Evolutionary conservation across 2,113 vertebrate genomes (phyloP), one percentile per base, ranked within the genome.

Genomic region (Rhineura floridana): DNA sequence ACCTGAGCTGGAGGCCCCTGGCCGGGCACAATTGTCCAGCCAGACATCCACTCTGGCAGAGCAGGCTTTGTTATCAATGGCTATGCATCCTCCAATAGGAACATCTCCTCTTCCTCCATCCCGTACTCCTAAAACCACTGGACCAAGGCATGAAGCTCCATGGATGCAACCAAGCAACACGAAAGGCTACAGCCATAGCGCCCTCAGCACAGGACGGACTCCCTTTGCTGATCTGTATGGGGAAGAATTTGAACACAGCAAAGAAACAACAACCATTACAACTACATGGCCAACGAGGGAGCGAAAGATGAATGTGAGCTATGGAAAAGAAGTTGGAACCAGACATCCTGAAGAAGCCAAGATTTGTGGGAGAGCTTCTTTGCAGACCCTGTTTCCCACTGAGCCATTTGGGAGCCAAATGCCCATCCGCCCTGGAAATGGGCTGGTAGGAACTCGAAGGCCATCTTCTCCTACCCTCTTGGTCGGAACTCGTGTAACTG

Each of bases 281-380:
- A 9, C 59, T 6, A 15, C 1, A 0, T 3, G 39, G 59, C 52
- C 13, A 2, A 2, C 30, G 2, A 6, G 25, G 23, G 52, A 30
- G 52, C 86, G n/a, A n/a, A 52, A 67, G 59, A 7, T 30, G 15
- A 48, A 15, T 13, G 23, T 65, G 70, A 73, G 55, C 70, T 72
- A 39, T 4, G 19, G 33, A 23, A 55, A 48, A 65, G 81, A 63
- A 50, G 10, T 9, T 50, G 73, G 59, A 11, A 59, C 59, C 15
- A 10, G 33, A 39, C 19, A 23, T 12, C n/a, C 67, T 1, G 1
- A 36, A 65, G 59, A 78, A 48, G 21, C 44, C 62, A 48, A 78
- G 11, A 63, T 21, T 3, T 30, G 9, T 25, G 17, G n/a, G 7
- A 67, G 46, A n/a, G 11, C 46, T 30, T 21, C 70, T 67, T 28